Evolutionary conservation across 2,797 vertebrate species (phyloP), one percentile per base, ranked within the genome.

Genomic region (Sphenopsis melanotis): DNA sequence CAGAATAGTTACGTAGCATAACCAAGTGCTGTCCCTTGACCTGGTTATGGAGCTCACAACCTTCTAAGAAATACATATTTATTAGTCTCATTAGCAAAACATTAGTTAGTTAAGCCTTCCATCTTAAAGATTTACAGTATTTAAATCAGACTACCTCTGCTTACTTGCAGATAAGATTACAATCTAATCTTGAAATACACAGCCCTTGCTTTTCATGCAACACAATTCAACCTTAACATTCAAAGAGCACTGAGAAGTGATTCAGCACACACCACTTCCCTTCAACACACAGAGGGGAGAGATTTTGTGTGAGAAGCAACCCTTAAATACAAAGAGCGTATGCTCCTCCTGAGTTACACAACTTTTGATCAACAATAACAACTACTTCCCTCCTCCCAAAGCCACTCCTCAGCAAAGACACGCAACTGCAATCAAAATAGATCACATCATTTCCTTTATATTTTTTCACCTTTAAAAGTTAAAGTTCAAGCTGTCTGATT

Each of bases 131-230:
- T 78, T 92, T 84, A 79, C 66, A 81, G 41, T 50, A 81, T 60
- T 91, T 95, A 81, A 91, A 83, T 83, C 55, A 85, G 75, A 77
- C 71, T 66, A 74, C 36, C 39, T 70, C 80, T 91, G 81, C 61
- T 80, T 75, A 71, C 47, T 94, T 59, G 42, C 56, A 92, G 89
- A 83, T 95, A 89, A 93, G 90, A 95, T 93, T 89, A 87, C 82
- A 80, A 95, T 94, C 93, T 95, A 93, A 95, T 96, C 93, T 94
- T 10, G 12, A 80, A 85, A 89, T 71, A 82, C 78, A 89, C 53
- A 65, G 75, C 37, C n/a, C 63, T 77, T 89, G 65, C 32, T 95
- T 87, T 83, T 92, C 49, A 87, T 65, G 57, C 71, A 89, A 83
- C 26, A 85, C 92, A 89, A 94, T 92, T 92, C 71, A 94, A 85